phyloP scores from a whole-genome alignment of 2,113 vertebrate genomes.

The Chloroceryle aenea region DNA sequence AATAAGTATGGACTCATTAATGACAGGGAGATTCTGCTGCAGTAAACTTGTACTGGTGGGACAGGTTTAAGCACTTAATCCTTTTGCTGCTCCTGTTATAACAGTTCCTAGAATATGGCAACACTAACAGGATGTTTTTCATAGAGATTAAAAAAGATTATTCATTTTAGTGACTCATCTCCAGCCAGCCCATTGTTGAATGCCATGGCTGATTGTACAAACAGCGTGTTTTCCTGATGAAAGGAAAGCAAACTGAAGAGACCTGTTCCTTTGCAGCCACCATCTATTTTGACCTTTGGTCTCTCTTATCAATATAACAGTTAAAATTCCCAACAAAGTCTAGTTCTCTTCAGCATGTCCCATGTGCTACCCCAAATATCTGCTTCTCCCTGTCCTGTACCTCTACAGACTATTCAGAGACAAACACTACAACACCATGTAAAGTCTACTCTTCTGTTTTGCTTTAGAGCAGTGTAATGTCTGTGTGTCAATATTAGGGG shows the following conservation, averaged over 20 bases:
- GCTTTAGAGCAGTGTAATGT: not conserved
- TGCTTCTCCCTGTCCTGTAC: not conserved
- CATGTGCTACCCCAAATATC: not conserved
- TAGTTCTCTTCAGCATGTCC: not conserved
- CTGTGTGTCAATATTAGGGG: not conserved
- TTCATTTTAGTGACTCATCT: constrained; percentile 62
- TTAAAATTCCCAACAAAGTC: not conserved
- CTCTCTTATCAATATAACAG: not conserved
- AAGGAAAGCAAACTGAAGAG: constrained; percentile 28
- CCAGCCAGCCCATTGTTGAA: constrained; percentile 30
- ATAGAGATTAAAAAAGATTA: constrained; percentile 61
- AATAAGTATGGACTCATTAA: not conserved
- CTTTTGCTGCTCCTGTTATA: constrained; percentile 37
- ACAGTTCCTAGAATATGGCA: constrained; percentile 62
- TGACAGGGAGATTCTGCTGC: not conserved
- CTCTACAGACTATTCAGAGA: not conserved
- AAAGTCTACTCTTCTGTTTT: not conserved
- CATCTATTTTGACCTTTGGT: not conserved
- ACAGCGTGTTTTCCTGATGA: not conserved
- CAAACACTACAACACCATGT: not conserved
- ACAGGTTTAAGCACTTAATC: constrained; percentile 54
- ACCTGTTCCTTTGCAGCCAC: not conserved
- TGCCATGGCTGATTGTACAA: not conserved
- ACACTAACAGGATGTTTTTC: constrained; percentile 64
- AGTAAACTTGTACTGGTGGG: constrained; percentile 8